Base-by-base conservation (phyloP, 2,797 vertebrate genomes). In the Macrochelys suwanniensis region DNA sequence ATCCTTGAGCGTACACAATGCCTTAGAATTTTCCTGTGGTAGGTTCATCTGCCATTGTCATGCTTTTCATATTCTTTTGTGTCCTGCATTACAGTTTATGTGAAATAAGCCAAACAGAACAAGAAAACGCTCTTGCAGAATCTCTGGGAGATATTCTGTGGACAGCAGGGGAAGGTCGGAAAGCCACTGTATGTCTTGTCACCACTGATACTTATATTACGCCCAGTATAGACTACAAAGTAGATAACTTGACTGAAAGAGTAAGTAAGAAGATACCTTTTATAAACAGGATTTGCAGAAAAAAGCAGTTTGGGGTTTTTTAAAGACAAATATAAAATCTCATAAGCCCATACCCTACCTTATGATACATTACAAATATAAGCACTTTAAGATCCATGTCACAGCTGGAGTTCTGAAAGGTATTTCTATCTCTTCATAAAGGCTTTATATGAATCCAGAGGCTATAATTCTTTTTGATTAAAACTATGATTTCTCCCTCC, bases 91-190 rank as follows among this genome's bases (percentile, higher is more conserved):
- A 1, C 95, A 99, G 99, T 89, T 96, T 99, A 56, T 3, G 80
- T 53, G 91, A 91, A 19, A 42, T 98, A 0, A 97, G 98, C 57
- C 94, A 28, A 51, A 82, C 31, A 79, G 98, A 98, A 7, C 99
- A 99, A 95, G 97, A 97, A 2, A 87, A 25, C 42, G 98, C 98
- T 0, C 94, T 99, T 96, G 98, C 98, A 0, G 86, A 11, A 0
- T 98, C 98, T 0, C 88, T 99, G 74, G 92, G 98, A 2, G 98
- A 98, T 90, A 98, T 97, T 85, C 98, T 99, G 49, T 99, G 99
- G 99, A 98, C 97, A 59, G 98, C 98, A 0, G 99, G 99, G 68
- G 98, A 98, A 57, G 95, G 98, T 9, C 93, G 89, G 90, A 97
- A 96, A 51, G 98, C 98, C 2, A 93, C 95, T 0, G 25, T 99